A percentile compares a stretch with the other conserved stretches of the same genome.
Conservation (phyloP, 2,113 vertebrate genomes). For the Odobenus rosmarus region DNA sequence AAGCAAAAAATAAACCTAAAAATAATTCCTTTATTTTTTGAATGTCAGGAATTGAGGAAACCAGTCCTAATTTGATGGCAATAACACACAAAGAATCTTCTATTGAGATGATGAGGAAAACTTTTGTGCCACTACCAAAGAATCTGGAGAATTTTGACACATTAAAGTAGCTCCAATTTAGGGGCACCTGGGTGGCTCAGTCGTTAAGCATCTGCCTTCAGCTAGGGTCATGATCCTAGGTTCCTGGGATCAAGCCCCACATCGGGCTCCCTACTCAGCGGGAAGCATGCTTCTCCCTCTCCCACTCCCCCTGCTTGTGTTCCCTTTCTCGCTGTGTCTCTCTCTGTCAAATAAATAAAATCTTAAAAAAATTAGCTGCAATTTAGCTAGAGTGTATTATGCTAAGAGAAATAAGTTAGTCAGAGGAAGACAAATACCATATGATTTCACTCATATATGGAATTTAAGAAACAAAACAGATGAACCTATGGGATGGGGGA, state of each 20-base stretch:
- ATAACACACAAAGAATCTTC: conserved; percentile 13
- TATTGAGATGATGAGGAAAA: conserved; percentile 18
- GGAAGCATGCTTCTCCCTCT: too few species aligned
- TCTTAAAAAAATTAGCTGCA: not conserved
- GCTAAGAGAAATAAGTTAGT: not conserved
- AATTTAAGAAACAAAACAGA: not conserved
- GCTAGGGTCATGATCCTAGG: too few species aligned
- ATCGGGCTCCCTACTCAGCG: too few species aligned
- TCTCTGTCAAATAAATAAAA: too few species aligned
- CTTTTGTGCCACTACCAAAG: not conserved
- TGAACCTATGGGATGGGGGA: not conserved
- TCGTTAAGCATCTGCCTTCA: too few species aligned
- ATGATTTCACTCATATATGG: not conserved
- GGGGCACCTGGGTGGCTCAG: too few species aligned
- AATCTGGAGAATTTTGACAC: conserved; percentile 36
- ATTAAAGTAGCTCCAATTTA: not conserved
- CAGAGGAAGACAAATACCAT: not conserved
- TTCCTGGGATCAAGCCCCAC: too few species aligned
- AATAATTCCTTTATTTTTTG: not conserved
- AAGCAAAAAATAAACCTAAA: not conserved
- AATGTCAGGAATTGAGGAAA: not conserved
- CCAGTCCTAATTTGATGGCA: not conserved
- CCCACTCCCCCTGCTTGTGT: too few species aligned
- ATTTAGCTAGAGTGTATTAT: not conserved
- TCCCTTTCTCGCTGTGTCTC: too few species aligned